phyloP scores from a whole-genome alignment of 2,113 vertebrate genomes.

The Psophia crepitans region DNA sequence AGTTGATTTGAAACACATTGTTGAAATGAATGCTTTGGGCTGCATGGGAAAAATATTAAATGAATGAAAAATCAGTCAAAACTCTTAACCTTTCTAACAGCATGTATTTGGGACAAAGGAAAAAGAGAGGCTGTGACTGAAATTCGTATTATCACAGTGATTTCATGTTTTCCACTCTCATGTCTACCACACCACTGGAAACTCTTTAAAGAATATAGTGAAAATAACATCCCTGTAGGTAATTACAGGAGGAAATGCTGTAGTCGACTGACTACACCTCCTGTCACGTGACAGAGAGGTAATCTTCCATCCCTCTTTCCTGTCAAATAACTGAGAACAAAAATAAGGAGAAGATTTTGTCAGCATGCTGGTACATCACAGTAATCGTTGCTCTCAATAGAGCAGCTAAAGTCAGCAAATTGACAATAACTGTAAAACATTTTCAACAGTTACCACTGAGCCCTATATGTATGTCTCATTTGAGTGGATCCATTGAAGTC shows the following conservation, averaged over 20 bases:
- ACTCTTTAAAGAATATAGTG: neutral
- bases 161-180: neutral
- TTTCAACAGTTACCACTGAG: neutral
- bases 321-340: neutral
- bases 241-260: neutral
- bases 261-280: neutral
- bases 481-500: neutral
- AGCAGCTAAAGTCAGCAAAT: neutral
- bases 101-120: neutral
- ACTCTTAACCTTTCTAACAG: neutral
- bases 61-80: neutral
- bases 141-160: neutral
- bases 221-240: neutral
- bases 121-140: neutral
- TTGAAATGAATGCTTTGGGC: neutral
- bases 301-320: neutral
- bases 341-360: neutral
- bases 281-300: neutral
- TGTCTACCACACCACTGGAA: neutral
- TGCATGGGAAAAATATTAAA: neutral
- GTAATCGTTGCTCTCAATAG: neutral
- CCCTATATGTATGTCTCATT: neutral
- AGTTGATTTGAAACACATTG: neutral
- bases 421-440: neutral
- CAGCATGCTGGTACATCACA: neutral